These are phyloP conservation scores for Rallus limicola DNA, from an alignment of 2,113 vertebrate genomes.

Conservation along the genomic window DNA sequence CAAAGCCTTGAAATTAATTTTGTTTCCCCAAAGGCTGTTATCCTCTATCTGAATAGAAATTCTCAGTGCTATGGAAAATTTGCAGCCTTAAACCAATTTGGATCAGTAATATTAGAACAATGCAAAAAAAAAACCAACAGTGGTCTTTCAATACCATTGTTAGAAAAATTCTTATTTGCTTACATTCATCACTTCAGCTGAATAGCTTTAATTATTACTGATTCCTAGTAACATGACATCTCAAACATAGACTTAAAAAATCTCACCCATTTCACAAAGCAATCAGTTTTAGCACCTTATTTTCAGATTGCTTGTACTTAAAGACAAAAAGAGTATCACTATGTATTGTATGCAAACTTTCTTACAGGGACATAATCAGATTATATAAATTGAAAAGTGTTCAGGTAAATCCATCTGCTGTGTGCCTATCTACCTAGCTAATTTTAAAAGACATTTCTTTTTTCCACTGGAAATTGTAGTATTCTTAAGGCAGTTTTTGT, in stretches of 20 bases:
- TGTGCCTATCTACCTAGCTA: no score
- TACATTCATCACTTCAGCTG: background rate
- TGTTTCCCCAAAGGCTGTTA: background rate
- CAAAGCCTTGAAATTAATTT: background rate
- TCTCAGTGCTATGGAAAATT: background rate
- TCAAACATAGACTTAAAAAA: background rate
- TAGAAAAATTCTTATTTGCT: background rate
- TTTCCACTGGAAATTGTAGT: background rate
- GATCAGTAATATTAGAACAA: background rate
- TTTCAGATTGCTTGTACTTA: background rate
- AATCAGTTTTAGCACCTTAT: background rate
- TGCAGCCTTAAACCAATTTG: background rate
- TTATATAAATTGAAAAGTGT: background rate
- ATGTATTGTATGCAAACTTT: accelerated
- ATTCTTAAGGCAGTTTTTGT: background rate
- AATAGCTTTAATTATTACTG: background rate
- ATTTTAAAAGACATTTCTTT: background rate
- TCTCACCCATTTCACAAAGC: background rate
- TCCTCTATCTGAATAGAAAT: background rate
- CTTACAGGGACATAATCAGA: background rate
- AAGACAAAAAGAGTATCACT: background rate
- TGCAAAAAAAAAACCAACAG: background rate
- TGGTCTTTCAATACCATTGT: background rate
- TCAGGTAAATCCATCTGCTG: background rate
- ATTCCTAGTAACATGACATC: background rate